A percentile compares a stretch with the other conserved stretches of the same genome.
These are phyloP conservation scores for Paradisaea rubra DNA, from an alignment of 2,113 vertebrate genomes.

Conservation along the genomic window DNA sequence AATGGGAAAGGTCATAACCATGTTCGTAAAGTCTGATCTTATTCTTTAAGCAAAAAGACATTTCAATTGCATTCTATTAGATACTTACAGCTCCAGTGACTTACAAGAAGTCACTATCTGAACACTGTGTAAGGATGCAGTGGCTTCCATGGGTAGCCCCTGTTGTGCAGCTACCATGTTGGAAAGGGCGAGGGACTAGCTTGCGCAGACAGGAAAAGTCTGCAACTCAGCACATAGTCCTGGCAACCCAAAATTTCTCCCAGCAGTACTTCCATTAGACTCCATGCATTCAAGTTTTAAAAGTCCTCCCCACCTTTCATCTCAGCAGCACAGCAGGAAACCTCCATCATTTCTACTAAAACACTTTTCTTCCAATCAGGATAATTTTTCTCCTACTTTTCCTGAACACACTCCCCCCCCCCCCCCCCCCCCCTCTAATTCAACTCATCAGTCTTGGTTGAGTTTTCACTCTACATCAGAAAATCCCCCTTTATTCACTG, in stretches of 20 bases:
- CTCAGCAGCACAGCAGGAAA: not conserved
- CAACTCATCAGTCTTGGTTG: not conserved
- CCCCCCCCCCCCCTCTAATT: not conserved
- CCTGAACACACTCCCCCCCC: not conserved
- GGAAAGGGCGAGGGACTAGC: not conserved
- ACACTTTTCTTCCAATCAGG: not conserved
- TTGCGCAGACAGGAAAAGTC: not conserved
- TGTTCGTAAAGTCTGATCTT: not conserved
- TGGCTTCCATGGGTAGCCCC: not conserved
- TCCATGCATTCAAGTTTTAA: not conserved
- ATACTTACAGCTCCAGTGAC: not conserved
- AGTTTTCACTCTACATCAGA: not conserved
- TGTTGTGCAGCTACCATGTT: not conserved
- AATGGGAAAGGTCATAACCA: not conserved
- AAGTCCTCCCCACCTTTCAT: not conserved
- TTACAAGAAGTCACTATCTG: not conserved
- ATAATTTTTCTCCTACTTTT: not conserved
- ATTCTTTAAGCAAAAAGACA: slow-evolving; percentile 7
- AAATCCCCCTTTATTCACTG: not conserved
- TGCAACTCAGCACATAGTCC: not conserved
- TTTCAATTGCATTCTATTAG: not conserved
- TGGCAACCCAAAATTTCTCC: not conserved
- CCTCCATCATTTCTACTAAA: not conserved
- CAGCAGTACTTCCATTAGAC: not conserved
- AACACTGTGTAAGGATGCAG: not conserved